Evolutionary conservation across 2,797 vertebrate species (phyloP), one percentile per base, ranked within the genome.

Genomic region (Sparidentex hasta): DNA sequence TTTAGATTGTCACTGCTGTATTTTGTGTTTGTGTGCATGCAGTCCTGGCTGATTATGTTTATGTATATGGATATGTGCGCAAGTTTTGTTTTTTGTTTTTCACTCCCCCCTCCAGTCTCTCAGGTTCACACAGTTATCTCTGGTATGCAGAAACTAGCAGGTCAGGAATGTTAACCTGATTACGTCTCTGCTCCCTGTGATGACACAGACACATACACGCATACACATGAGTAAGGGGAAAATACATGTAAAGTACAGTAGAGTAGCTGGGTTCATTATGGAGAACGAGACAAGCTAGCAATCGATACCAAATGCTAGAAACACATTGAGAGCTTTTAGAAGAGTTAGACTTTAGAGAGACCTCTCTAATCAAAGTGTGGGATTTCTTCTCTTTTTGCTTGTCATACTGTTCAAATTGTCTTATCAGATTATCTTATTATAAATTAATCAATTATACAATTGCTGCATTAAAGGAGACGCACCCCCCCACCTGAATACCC

Each of bases 161-260:
- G 70, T 84, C 52, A 83, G 86, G 90, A 91, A 90, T 90, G 81
- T 82, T 80, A 88, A 92, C 82, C 83, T 87, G 74, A 86, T 80
- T 88, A 73, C 80, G 56, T 59, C 72, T 71, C n/a, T 58, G 62
- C 11, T 52, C 33, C 21, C 7, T 59, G 62, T 44, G 3, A 76
- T 70, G 63, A 69, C 59, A 70, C 57, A 57, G 23, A 57, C 33
- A 74, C 27, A 51, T 14, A 25, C 63, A 80, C 47, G 69, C 51
- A 75, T 50, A 55, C 48, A 27, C 61, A 51, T 55, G 65, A 82
- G 25, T 71, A 65, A 78, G 56, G 44, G 12, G 12, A 56, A 78
- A 76, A 70, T 29, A 58, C 66, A 20, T 3, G 48, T 41, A 33
- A 11, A 27, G 16, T 43, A 27, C 29, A 58, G 12, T n/a, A 13